Percentiles rank a stretch among this genome's conserved stretches.
phyloP scores from a whole-genome alignment of 30 jellyfish, hydroid and myxozoan species.

The Sanderia malayensis region DNA sequence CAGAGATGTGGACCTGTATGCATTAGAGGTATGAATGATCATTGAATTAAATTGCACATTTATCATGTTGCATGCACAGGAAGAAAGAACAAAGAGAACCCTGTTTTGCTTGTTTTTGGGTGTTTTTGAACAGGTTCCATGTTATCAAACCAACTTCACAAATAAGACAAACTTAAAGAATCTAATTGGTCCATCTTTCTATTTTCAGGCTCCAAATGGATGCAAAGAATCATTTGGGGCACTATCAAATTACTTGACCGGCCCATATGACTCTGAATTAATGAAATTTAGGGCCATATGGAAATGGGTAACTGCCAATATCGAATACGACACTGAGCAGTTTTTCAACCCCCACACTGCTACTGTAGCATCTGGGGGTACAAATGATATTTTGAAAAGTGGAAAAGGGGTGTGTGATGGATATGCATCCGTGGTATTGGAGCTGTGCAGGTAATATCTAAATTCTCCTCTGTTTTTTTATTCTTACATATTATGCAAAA shows the following conservation, averaged over 20 bases:
- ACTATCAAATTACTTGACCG: conserved; percentile 34
- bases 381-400: conserved; percentile 22
- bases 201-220: conserved; percentile 44
- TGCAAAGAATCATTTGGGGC: conserved; percentile 30
- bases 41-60: no score
- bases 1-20: conserved; percentile 8
- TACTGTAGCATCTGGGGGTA: conserved; percentile 17
- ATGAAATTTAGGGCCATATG: conserved; percentile 63
- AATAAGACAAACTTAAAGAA: no score
- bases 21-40: conserved; percentile 4
- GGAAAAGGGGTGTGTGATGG: conserved; percentile 81
- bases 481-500: no score
- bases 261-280: conserved; percentile 42
- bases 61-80: no score
- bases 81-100: no score
- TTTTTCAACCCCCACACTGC: conserved; percentile 22
- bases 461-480: no score
- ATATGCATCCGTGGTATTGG: conserved; percentile 47
- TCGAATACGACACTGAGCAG: conserved; percentile 61
- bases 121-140: no score
- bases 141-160: no score
- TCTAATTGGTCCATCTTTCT: no score
- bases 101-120: no score
- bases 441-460: conserved; percentile 62
- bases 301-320: conserved; percentile 81